Conservation (phyloP, 2,888 invertebrate genomes). For the Drosophila pegasa region DNA sequence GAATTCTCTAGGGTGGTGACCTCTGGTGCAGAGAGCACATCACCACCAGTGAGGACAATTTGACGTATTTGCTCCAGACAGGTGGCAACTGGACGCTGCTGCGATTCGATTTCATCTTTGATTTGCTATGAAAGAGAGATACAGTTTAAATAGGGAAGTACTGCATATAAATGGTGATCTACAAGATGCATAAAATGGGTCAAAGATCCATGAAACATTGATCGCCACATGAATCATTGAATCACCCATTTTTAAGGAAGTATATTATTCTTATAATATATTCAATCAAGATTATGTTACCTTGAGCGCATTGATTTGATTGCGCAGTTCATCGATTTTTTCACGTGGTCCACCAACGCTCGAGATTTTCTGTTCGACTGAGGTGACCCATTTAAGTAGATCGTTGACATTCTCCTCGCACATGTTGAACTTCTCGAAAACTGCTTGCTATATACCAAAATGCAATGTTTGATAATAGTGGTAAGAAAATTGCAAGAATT, state of each 20-base stretch:
- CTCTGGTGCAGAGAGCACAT: slow-evolving; percentile 96
- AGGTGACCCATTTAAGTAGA: slow-evolving; percentile 94
- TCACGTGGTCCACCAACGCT: slow-evolving; percentile 94
- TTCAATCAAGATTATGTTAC: slow-evolving; percentile 85
- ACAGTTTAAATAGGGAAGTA: not conserved
- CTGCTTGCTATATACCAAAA: slow-evolving; percentile 91
- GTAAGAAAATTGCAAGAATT: slow-evolving; percentile 37
- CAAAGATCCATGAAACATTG: not conserved
- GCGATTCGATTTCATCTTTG: slow-evolving; percentile 94
- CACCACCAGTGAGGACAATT: slow-evolving; percentile 94
- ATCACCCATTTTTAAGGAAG: not conserved
- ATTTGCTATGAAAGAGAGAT: slow-evolving; percentile 88
- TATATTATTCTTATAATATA: not conserved
- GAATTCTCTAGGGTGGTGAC: slow-evolving; percentile 94
- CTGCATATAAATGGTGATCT: not conserved
- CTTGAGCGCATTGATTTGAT: slow-evolving; percentile 95
- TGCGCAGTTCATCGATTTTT: slow-evolving; percentile 93
- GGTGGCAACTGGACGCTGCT: slow-evolving; percentile 92
- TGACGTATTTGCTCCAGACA: slow-evolving; percentile 96
- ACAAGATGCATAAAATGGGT: not conserved
- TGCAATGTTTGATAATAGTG: slow-evolving; percentile 27
- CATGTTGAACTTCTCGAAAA: slow-evolving; percentile 96
- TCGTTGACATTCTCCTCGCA: slow-evolving; percentile 95
- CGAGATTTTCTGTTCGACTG: slow-evolving; percentile 93
- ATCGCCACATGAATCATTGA: not conserved